Evolutionary conservation across 1,140 invertebrate genomes (phyloP).

Genomic region (Rhopalosiphum maidis): DNA sequence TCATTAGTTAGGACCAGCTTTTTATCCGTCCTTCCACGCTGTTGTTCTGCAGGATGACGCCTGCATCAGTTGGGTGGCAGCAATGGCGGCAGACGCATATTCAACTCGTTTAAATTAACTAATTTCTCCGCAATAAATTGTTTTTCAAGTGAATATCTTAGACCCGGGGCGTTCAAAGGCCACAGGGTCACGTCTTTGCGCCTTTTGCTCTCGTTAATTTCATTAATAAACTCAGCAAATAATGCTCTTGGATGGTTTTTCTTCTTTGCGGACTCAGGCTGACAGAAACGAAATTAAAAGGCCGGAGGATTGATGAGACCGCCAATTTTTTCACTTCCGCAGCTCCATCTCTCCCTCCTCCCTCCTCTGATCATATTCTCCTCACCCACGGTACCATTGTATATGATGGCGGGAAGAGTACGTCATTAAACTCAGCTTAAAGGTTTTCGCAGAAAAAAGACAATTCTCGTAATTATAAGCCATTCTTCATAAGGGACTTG

Average conservation of each 20-base stretch:
- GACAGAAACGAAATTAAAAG: constrained; percentile 35
- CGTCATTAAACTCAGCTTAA: constrained; percentile 38
- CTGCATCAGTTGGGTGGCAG: not conserved
- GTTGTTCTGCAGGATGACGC: not conserved
- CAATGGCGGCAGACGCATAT: not conserved
- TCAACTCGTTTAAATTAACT: constrained; percentile 47
- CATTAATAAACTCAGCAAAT: constrained; percentile 42
- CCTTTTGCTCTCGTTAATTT: constrained; percentile 38
- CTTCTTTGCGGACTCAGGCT: not conserved
- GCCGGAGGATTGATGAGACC: constrained; percentile 26
- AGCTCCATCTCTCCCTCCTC: not conserved
- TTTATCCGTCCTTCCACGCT: not conserved
- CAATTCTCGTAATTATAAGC: constrained; percentile 37
- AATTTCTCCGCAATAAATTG: constrained; percentile 46
- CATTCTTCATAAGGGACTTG: constrained; percentile 32
- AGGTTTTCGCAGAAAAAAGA: not conserved
- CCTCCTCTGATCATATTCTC: not conserved
- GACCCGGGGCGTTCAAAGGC: constrained; percentile 30
- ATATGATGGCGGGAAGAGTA: not conserved
- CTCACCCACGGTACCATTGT: not conserved
- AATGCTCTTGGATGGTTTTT: constrained; percentile 24
- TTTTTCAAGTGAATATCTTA: constrained; percentile 27
- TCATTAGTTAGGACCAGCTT: constrained; percentile 9
- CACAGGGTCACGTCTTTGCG: constrained; percentile 35
- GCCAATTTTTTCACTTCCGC: constrained; percentile 28